Base-by-base conservation (phyloP, 2,797 vertebrate species). In the Melanotaenia boesemani region DNA sequence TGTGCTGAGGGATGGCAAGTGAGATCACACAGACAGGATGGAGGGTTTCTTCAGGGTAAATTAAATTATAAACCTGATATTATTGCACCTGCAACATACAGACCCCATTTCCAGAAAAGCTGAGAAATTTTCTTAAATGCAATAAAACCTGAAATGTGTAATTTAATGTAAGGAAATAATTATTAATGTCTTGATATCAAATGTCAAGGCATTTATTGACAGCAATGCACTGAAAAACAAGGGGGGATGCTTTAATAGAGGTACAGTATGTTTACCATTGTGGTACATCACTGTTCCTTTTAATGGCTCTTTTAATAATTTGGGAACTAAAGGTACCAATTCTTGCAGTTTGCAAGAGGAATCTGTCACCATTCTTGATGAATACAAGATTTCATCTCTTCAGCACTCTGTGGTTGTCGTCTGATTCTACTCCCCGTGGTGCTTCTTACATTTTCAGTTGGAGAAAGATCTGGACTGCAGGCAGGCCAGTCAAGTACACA, bases 1-100 rank as follows among this genome's bases (percentile, higher is more conserved):
- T 46, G 92, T 86, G 85, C 90, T 88, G 63, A 87, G 60, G 92
- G 91, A 93, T 67, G 30, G 80, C 71, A 72, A 75, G 63, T 74
- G 67, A 70, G 74, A 79, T 70, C 54, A 65, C 55, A 70, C 57
- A 55, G 60, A 55, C 62, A 72, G 55, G 71, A 60, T 28, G 20
- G 44, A 84, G 76, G 84, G 64, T 83, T 82, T 82, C 80, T 88
- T 77, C 86, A 81, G 82, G 70, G 13, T 58, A 75, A 26, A 24
- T n/a, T 20, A 7, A 37, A 67, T 39, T 10, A 20, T 9, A 32
- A 20, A 50, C 1, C 12, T 16, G 58, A 64, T 30, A 57, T 6
- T 44, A 55, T 24, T 37, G 26, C 24, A 3, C 12, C 6, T 22
- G 28, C 0, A 20, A 67, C 44, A 66, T 36, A 30, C 18, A 30